Conservation (phyloP, 2,888 invertebrate species). For the Harpagoxenus sublaevis region DNA sequence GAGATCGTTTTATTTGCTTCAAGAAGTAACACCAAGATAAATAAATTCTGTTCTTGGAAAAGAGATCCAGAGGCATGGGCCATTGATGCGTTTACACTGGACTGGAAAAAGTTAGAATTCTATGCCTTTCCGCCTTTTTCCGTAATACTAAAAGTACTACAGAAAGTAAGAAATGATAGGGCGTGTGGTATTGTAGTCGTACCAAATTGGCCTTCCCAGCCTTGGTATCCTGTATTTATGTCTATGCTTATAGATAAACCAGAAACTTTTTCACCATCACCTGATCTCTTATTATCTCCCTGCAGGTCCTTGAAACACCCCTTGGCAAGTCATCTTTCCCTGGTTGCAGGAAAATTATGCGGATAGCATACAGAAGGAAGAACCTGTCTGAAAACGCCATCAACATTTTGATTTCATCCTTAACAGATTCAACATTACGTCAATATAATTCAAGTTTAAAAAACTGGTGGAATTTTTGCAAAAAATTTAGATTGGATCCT, state of each 20-base stretch:
- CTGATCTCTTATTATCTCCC: background rate
- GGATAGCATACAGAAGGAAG: background rate
- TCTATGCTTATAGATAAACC: background rate
- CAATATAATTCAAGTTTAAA: background rate
- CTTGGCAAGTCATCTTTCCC: background rate
- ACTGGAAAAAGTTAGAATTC: background rate
- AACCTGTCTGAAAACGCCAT: conserved; percentile 2
- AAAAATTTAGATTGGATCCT: background rate
- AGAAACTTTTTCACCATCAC: background rate
- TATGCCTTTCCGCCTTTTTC: conserved; percentile 7
- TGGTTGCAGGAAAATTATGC: conserved; percentile 14
- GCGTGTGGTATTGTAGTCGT: background rate
- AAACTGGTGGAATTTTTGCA: background rate
- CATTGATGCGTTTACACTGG: background rate
- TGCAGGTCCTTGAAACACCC: background rate
- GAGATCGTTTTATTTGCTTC: background rate
- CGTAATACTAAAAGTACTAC: background rate
- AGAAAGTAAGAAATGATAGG: background rate
- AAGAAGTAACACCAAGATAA: background rate
- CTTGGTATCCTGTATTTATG: background rate
- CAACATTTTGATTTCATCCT: conserved; percentile 47
- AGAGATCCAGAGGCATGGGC: background rate
- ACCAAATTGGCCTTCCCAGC: background rate
- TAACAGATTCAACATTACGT: background rate
- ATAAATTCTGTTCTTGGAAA: background rate